Conservation (phyloP, 2,888 invertebrate species). For the Pandemis corylana region DNA sequence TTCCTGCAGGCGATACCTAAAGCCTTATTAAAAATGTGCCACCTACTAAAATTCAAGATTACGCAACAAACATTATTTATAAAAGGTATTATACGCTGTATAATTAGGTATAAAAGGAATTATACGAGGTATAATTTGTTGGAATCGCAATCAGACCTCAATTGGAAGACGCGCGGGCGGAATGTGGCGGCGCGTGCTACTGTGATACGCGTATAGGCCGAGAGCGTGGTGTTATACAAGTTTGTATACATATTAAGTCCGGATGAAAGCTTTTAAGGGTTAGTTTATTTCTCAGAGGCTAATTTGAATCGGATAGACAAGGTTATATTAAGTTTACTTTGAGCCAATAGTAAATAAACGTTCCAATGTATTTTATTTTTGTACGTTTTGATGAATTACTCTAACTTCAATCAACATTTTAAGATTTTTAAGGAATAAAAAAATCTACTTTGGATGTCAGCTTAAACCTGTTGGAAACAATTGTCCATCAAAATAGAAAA, state of each 20-base stretch:
- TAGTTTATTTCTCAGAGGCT: background rate
- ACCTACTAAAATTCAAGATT: slow-evolving; percentile 33
- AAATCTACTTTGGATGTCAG: too few relatives aligned
- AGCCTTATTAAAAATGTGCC: slow-evolving; percentile 20
- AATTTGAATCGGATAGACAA: background rate
- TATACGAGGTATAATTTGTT: slow-evolving; percentile 51
- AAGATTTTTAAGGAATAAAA: too few relatives aligned
- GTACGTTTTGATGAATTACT: too few relatives aligned
- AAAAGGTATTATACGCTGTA: slow-evolving; percentile 12
- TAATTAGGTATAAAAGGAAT: slow-evolving; percentile 31
- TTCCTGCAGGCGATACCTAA: background rate
- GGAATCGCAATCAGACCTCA: slow-evolving; percentile 53
- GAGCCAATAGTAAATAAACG: too few relatives aligned
- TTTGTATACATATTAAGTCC: too few relatives aligned
- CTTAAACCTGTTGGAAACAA: too few relatives aligned
- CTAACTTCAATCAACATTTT: too few relatives aligned
- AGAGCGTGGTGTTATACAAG: slow-evolving; percentile 48
- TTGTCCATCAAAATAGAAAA: too few relatives aligned
- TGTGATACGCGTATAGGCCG: slow-evolving; percentile 63
- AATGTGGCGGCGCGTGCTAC: slow-evolving; percentile 58
- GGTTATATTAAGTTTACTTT: too few relatives aligned
- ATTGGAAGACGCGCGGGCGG: slow-evolving; percentile 57
- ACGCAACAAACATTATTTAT: slow-evolving; percentile 27
- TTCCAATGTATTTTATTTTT: too few relatives aligned
- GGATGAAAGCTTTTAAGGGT: too few relatives aligned